Base-by-base conservation (phyloP, 1,140 invertebrate genomes). In the Zaprionus inermis region DNA sequence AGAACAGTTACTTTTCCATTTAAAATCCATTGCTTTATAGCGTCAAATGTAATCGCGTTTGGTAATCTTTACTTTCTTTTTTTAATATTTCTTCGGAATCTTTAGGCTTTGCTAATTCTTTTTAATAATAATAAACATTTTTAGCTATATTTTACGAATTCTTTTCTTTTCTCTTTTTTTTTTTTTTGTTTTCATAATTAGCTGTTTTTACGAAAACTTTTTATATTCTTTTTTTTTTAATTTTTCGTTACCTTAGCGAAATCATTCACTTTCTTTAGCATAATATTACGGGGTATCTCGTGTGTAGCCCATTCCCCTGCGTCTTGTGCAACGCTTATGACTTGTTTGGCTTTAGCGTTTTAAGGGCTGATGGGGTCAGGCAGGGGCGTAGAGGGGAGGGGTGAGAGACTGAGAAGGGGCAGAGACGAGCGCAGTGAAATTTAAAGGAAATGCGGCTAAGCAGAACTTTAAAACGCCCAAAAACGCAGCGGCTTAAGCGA, bases 401-500 rank as follows among this genome's bases (percentile, higher is more conserved):
- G 41, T 5, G 38, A 0, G 3, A 20, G 32, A 38, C 6, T 16
- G 34, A 9, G 14, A 18, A 12, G 14, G 10, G 18, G 12, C 55
- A 32, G 5, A 2, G 30, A 5, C 36, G 56, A 38, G 60, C 64
- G 72, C 76, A 81, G 81, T 83, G 86, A 80, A 90, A 91, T 90
- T 90, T 90, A 83, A 90, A 90, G 79, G 75, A 88, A 90, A 63
- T 57, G 38, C 90, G 63, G 68, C 55, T 64, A 78, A 81, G 20
- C 61, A 46, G 9, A 34, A 55, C 30, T 65, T 20, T 59, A 79
- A 76, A 57, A 59, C 41, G n/a, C 20, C 10, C 38, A 41, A 68
- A 77, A 63, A 65, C 58, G 55, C 38, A 41, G 61, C 56, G 70
- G 83, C 83, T 88, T 88, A 88, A 83, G 84, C 83, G 83, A 86